A percentile compares a stretch with the other conserved stretches of the same genome.
These are phyloP conservation scores for Lasioglossum oenotherae DNA, from an alignment of 2,888 invertebrate genomes.

Conservation along the genomic window DNA sequence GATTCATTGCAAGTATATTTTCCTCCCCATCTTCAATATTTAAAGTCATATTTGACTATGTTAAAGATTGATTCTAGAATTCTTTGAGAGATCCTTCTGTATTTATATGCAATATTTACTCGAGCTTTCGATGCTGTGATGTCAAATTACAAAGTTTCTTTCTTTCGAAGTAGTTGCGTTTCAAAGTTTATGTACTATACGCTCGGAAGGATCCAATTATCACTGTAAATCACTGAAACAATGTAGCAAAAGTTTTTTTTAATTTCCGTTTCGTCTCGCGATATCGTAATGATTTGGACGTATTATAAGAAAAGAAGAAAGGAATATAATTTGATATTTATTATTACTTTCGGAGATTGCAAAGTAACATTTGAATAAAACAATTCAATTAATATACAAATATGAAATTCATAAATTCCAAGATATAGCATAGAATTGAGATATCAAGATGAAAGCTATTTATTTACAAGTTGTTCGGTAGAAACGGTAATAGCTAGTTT, in stretches of 20 bases:
- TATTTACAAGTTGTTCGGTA: conserved; percentile 59
- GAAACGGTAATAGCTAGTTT: conserved; percentile 26
- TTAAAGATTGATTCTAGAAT: conserved; percentile 57
- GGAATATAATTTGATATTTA: conserved; percentile 44
- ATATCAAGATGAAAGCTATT: conserved; percentile 44
- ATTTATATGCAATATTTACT: conserved; percentile 59
- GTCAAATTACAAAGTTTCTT: conserved; percentile 49
- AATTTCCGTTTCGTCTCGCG: conserved; percentile 7
- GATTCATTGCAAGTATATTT: conserved; percentile 67
- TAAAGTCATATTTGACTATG: conserved; percentile 61
- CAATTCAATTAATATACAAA: conserved; percentile 49
- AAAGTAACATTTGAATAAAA: conserved; percentile 46
- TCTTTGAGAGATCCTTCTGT: conserved; percentile 52
- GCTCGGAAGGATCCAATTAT: conserved; percentile 44
- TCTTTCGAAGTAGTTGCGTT: conserved; percentile 36
- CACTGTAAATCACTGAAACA: conserved; percentile 25
- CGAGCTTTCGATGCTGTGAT: conserved; percentile 60
- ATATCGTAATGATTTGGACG: conserved; percentile 10
- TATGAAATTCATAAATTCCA: conserved; percentile 42
- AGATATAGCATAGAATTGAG: conserved; percentile 50
- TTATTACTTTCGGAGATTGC: conserved; percentile 49
- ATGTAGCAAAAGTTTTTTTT: conserved; percentile 6
- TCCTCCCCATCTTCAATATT: conserved; percentile 65
- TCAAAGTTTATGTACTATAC: conserved; percentile 40
- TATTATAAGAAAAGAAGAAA: neutral